Conservation (phyloP, 2,113 vertebrate genomes). For the Triplophysa siluroides region DNA sequence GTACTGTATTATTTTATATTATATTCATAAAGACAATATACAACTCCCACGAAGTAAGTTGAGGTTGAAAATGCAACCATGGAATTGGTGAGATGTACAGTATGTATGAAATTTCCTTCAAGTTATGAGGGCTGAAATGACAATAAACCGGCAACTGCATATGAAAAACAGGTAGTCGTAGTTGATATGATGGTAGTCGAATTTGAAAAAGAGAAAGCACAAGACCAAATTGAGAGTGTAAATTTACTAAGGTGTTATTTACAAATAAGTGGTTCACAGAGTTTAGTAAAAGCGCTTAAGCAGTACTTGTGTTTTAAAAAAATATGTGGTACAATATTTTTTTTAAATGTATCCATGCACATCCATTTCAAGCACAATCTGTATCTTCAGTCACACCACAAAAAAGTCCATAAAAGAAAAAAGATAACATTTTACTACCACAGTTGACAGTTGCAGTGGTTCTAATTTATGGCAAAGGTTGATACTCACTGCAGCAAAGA, state of each 20-base stretch:
- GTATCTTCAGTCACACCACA: constrained; percentile 11
- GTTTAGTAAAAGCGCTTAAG: constrained; percentile 50
- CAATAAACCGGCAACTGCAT: background rate
- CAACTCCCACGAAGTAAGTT: too few relatives aligned
- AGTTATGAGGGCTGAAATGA: background rate
- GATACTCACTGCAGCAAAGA: constrained; percentile 13
- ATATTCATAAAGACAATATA: background rate
- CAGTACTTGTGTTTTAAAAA: constrained; percentile 37
- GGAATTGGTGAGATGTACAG: background rate
- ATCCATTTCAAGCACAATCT: constrained; percentile 25
- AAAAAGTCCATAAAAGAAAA: background rate
- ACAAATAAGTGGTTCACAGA: constrained; percentile 54
- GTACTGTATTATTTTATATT: background rate
- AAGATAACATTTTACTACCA: background rate
- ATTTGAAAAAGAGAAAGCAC: constrained; percentile 9
- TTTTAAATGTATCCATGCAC: constrained; percentile 43
- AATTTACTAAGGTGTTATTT: constrained; percentile 46
- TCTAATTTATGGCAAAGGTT: background rate
- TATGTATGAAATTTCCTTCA: background rate
- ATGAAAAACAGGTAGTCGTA: background rate
- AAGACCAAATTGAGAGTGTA: constrained; percentile 30
- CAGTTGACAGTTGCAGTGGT: constrained; percentile 13
- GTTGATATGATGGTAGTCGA: background rate
- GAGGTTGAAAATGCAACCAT: too few relatives aligned
- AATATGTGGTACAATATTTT: constrained; percentile 34